Percentiles rank a stretch among this genome's conserved stretches.
These are phyloP conservation scores for Caloenas nicobarica DNA, from an alignment of 2,113 vertebrate genomes.

Conservation along the genomic window DNA sequence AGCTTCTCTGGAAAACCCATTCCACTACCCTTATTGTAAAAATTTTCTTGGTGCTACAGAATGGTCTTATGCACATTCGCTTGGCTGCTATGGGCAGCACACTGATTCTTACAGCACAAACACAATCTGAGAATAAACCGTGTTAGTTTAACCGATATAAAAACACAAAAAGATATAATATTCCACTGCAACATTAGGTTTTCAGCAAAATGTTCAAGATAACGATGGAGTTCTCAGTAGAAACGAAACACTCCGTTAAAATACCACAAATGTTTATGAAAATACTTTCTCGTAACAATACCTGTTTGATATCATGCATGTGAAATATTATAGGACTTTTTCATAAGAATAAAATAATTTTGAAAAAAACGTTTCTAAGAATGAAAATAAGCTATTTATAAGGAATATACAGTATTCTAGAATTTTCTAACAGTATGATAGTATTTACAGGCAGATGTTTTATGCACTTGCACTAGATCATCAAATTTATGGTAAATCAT, in stretches of 20 bases:
- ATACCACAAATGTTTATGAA: background rate
- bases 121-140: background rate
- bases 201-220: background rate
- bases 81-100: background rate
- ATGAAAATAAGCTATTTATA: background rate
- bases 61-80: background rate
- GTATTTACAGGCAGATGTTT: background rate
- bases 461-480: background rate
- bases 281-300: background rate
- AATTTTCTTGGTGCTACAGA: background rate
- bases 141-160: background rate
- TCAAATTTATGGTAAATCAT: background rate
- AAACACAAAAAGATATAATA: background rate
- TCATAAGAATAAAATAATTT: background rate
- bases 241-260: background rate
- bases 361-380: background rate
- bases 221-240: background rate
- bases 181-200: background rate
- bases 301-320: background rate
- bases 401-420: background rate
- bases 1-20: background rate
- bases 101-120: background rate
- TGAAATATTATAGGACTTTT: background rate
- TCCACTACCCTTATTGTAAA: accelerated
- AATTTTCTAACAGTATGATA: background rate